phyloP scores from a whole-genome alignment of 2,888 invertebrate species.

The Parapristionchus giblindavisi region DNA sequence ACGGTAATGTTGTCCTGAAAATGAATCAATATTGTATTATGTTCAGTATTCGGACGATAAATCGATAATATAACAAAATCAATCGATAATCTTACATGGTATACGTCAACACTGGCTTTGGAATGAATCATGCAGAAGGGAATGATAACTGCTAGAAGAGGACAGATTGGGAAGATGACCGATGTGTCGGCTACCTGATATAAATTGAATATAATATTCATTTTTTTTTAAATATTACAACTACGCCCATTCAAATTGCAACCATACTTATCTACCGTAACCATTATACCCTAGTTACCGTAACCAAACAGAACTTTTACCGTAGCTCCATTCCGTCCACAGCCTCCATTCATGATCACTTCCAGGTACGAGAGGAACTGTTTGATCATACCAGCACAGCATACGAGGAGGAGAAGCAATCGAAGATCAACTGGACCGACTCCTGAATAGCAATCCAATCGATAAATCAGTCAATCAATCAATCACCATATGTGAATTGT shows the following conservation, averaged over 20 bases:
- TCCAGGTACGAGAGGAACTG: conserved; percentile 25
- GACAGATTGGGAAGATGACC: conserved; percentile 93
- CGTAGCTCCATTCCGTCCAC: conserved; percentile 34
- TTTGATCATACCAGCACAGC: conserved; percentile 12
- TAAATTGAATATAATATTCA: neutral
- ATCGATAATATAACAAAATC: neutral
- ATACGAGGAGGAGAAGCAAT: conserved; percentile 10
- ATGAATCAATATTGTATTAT: neutral
- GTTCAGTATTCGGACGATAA: too few species aligned
- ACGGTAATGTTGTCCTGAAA: conserved; percentile 81
- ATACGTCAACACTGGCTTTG: conserved; percentile 77
- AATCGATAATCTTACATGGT: conserved; percentile 73
- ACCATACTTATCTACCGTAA: neutral
- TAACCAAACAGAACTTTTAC: neutral
- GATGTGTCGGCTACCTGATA: conserved; percentile 71
- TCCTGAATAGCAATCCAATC: conserved; percentile 20
- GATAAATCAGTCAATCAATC: too few species aligned
- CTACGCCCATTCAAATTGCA: neutral
- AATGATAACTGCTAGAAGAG: conserved; percentile 86
- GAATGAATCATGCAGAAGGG: conserved; percentile 92
- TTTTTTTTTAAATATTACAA: conserved; percentile 1
- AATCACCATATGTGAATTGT: too few species aligned
- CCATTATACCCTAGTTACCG: neutral
- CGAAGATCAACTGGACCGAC: conserved; percentile 29
- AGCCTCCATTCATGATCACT: conserved; percentile 36